phyloP scores from a whole-genome alignment of 2,797 vertebrate genomes.

The Novumbra hubbsi region DNA sequence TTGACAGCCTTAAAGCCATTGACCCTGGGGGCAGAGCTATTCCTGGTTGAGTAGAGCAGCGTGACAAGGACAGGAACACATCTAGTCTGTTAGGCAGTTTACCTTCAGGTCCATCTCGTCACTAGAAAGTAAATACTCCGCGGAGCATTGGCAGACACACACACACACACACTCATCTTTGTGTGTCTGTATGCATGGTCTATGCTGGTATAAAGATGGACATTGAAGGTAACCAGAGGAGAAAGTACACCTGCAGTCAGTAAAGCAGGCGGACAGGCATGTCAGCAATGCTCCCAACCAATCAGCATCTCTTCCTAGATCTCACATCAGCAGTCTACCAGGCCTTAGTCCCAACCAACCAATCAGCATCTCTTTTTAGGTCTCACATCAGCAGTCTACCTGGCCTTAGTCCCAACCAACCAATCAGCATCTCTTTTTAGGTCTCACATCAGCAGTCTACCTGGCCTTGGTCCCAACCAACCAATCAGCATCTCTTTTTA shows the following conservation, averaged over 20 bases:
- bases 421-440: slow-evolving; percentile 10
- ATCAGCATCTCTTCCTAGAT: slow-evolving; percentile 19
- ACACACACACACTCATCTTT: slow-evolving; percentile 16
- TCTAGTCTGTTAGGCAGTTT: slow-evolving; percentile 65
- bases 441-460: too few species aligned
- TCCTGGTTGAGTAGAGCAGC: slow-evolving; percentile 31
- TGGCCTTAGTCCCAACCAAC: neutral
- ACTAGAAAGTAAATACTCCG: slow-evolving; percentile 34
- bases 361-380: slow-evolving; percentile 12
- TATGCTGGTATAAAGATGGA: slow-evolving; percentile 38
- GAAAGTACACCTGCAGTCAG: slow-evolving; percentile 51
- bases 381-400: neutral
- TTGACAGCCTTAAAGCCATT: slow-evolving; percentile 56
- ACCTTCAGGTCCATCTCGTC: slow-evolving; percentile 62
- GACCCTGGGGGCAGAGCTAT: slow-evolving; percentile 48
- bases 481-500: slow-evolving; percentile 17
- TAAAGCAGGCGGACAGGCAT: slow-evolving; percentile 24
- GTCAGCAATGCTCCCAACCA: slow-evolving; percentile 46
- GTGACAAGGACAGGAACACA: slow-evolving; percentile 64
- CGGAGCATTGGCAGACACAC: slow-evolving; percentile 12
- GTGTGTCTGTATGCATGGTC: slow-evolving; percentile 12
- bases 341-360: slow-evolving; percentile 3
- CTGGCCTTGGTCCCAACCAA: too few species aligned
- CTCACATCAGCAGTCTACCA: slow-evolving; percentile 11
- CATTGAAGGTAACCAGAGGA: slow-evolving; percentile 58